A percentile compares a stretch with the other conserved stretches of the same genome.
These are phyloP conservation scores for Encarsia formosa DNA, from an alignment of 2,888 invertebrate genomes.

Conservation along the genomic window DNA sequence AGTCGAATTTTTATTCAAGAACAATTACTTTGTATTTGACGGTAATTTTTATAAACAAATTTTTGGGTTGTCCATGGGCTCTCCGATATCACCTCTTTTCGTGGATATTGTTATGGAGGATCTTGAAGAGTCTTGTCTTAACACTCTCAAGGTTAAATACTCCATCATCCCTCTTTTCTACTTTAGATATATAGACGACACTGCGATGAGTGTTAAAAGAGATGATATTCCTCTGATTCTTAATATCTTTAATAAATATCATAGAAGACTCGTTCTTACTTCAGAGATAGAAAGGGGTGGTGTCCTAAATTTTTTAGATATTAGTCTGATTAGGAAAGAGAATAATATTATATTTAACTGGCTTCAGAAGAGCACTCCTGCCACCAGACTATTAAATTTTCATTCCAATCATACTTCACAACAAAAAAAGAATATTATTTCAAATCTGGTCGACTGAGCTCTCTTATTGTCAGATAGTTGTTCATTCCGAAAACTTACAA, in stretches of 20 bases:
- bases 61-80: not conserved
- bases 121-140: not conserved
- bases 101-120: not conserved
- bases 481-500: not conserved
- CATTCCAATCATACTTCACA: not conserved
- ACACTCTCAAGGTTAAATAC: not conserved
- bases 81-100: not conserved
- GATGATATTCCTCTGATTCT: not conserved
- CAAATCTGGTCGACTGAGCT: not conserved
- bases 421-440: not conserved
- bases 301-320: not conserved
- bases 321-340: not conserved
- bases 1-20: too few species aligned
- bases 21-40: too few species aligned
- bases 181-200: not conserved
- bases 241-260: not conserved
- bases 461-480: not conserved
- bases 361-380: too few species aligned
- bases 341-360: not conserved
- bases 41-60: not conserved
- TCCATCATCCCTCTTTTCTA: not conserved
- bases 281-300: not conserved
- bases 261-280: not conserved
- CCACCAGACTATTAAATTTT: not conserved
- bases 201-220: not conserved